Evolutionary conservation across 2,797 vertebrate species (phyloP), one percentile per base, ranked within the genome.

Genomic region (Chloroceryle amazona): DNA sequence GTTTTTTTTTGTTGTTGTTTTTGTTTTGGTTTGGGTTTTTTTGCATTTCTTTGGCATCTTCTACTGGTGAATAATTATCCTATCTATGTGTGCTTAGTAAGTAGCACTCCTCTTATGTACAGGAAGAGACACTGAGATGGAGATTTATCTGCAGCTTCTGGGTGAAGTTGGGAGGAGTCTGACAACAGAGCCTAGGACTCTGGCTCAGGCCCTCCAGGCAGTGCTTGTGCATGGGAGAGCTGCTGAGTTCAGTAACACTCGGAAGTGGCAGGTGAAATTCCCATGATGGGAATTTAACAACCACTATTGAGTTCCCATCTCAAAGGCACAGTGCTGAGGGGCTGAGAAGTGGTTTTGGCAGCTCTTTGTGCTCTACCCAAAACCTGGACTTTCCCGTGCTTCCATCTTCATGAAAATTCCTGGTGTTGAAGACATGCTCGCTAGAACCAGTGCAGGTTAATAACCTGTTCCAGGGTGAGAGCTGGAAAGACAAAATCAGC

Each of bases 1-100:
- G 39, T 71, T 83, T 92, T 80, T 88, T 29, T 10, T 57, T 60
- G 37, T 25, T 9, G 42, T 18, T 42, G n/a, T 46, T 46, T 46
- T 46, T 47, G 20, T 12, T 47, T 47, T 47, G 28, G 15, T 46
- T 44, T 44, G n/a, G n/a, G n/a, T 14, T 46, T 75, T 89, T 91
- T 76, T 87, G 23, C 55, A 22, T 73, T 90, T 94, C 71, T 89
- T 62, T 57, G 80, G 55, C 71, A 58, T 76, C 78, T 93, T 84
- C 35, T 84, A 39, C 31, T 89, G 39, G 20, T 70, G 84, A 91
- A 68, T 95, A 89, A 61, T 92, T 88, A 44, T 39, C 7, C 3
- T 81, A 60, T 39, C 41, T 63, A 60, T 70, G 20, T 54, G 54
- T 68, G 60, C 31, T 29, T 81, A 86, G n/a, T 46, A 76, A 81